phyloP scores from a whole-genome alignment of 2,797 vertebrate genomes.

The Sparus aurata region DNA sequence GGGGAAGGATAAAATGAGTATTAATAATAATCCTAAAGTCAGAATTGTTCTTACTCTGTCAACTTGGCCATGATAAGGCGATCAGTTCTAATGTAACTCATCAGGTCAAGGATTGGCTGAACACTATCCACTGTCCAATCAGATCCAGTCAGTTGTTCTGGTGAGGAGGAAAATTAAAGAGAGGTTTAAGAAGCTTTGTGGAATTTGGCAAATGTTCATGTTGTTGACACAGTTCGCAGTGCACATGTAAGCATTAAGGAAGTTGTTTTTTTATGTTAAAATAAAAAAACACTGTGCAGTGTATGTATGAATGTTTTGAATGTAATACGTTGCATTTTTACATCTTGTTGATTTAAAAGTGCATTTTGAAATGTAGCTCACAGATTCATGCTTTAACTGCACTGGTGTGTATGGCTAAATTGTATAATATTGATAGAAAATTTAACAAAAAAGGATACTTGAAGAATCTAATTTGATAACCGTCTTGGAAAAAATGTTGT shows the following conservation, averaged over 20 bases:
- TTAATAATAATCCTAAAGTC: neutral
- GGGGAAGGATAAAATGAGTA: neutral
- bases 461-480: neutral
- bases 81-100: slow-evolving; percentile 95
- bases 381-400: neutral
- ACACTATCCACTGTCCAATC: slow-evolving; percentile 92
- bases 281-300: neutral
- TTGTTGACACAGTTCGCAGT: neutral
- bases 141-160: slow-evolving; percentile 89
- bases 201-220: neutral
- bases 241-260: neutral
- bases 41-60: slow-evolving; percentile 88
- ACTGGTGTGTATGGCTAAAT: no score
- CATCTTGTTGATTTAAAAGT: neutral
- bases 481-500: no score
- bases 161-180: slow-evolving; percentile 17
- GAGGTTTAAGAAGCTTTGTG: neutral
- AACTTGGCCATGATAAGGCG: slow-evolving; percentile 88
- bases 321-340: neutral
- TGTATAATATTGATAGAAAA: neutral
- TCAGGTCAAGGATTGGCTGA: slow-evolving; percentile 90
- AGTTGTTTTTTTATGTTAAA: neutral
- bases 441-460: neutral
- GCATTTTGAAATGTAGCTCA: neutral
- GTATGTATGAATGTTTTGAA: neutral